Base-by-base conservation (phyloP, 2,888 invertebrate genomes). In the Drosophila quinaria region DNA sequence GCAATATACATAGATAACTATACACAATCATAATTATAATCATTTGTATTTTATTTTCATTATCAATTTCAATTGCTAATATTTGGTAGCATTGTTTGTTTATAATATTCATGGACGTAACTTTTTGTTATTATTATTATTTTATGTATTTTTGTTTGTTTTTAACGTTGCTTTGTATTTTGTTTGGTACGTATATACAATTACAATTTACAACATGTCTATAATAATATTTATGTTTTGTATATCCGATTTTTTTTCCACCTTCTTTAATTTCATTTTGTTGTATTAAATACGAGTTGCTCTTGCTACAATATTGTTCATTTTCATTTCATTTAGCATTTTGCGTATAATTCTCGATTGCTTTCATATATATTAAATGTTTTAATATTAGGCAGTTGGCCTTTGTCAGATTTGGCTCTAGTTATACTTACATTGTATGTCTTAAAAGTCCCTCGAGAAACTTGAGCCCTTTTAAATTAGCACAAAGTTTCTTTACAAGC, bases 151-250 rank as follows among this genome's bases (percentile, higher is more conserved):
- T n/a, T 55, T 62, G 55, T 69, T 70, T 74, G 51, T 51, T 74
- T 70, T 85, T 80, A 86, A 80, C 69, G 76, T 86, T 85, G 86
- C 71, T 82, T 85, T 83, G 75, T 79, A 70, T 73, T 80, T 74
- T 78, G 61, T 68, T 76, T 59, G 65, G 69, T 87, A 77, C 78
- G 69, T 87, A 81, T 81, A 71, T 84, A 80, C 81, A 83, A 85
- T 70, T 84, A 86, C 83, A 87, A 85, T 85, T 74, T 88, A 81
- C 81, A 88, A 89, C 84, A 84, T 75, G 77, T 60, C 64, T 86
- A 63, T 79, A 72, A 54, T 74, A 29, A 47, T 61, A 59, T 51
- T 52, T 66, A 51, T 67, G 33, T 54, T 44, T 51, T 62, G 39
- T 51, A 33, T 42, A 55, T 55, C 10, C n/a, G 47, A n/a, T 37